Evolutionary conservation across 2,113 vertebrate species (phyloP).

Genomic region (Proterorhinus semilunaris): DNA sequence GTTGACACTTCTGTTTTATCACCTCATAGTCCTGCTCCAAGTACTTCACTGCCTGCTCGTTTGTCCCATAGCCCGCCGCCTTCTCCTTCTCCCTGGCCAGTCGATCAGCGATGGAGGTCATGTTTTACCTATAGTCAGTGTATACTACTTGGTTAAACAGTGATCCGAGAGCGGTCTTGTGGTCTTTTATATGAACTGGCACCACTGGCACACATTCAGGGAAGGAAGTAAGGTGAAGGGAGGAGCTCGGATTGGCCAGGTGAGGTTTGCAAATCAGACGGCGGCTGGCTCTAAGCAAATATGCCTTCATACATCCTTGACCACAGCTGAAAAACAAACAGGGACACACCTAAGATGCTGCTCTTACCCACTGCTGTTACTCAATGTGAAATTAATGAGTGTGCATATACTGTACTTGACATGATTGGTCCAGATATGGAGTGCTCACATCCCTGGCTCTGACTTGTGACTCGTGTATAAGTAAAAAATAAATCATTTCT

Average conservation of each 20-base stretch:
- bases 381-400: neutral
- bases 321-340: conserved; percentile 57
- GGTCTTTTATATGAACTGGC: conserved; percentile 5
- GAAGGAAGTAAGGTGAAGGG: conserved; percentile 26
- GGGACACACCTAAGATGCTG: conserved; percentile 42
- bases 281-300: conserved; percentile 46
- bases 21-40: conserved; percentile 81
- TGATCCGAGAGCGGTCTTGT: neutral
- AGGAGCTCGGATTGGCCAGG: conserved; percentile 38
- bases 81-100: conserved; percentile 60
- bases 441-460: too few relatives aligned
- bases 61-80: conserved; percentile 71
- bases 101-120: conserved; percentile 61
- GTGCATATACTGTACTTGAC: neutral
- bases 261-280: conserved; percentile 38
- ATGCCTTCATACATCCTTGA: conserved; percentile 1
- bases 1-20: conserved; percentile 76
- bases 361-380: neutral
- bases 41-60: conserved; percentile 76
- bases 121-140: conserved; percentile 37
- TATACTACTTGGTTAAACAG: neutral
- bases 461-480: too few relatives aligned
- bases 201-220: neutral
- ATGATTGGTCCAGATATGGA: neutral
- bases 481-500: too few relatives aligned